Base-by-base conservation (phyloP, 2,113 vertebrate genomes). In the Uria lomvia region DNA sequence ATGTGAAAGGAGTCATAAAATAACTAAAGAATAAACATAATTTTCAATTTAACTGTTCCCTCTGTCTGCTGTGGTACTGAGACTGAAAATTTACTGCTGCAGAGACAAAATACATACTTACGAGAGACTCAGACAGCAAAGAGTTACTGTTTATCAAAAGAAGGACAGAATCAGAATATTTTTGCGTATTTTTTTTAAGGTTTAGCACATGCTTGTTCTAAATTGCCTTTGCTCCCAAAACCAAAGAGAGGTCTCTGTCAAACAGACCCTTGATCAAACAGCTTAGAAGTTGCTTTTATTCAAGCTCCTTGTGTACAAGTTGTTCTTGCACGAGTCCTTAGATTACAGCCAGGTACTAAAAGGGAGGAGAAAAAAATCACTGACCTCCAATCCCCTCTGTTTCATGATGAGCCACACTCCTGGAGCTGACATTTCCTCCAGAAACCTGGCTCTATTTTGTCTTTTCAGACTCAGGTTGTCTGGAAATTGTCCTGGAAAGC, bases 11-110 rank as follows among this genome's bases (percentile, higher is more conserved):
- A 93, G 62, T 89, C 8, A 84, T 77, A 93, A 97, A 96, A 94
- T 85, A 97, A 79, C 76, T 92, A 71, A 96, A 96, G 32, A 95
- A 67, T 79, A 91, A 67, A 78, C 47, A 78, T 23, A n/a, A n/a
- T 79, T 84, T 94, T 89, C 50, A 73, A 66, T 92, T 96, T 96
- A 95, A 93, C 78, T 67, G 36, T 94, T 95, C 45, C 18, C 45
- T 90, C 62, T 73, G 11, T 74, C 70, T 88, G 23, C 70, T 83
- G 60, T 83, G 52, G 16, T 90, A 82, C 29, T 18, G 29, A 71
- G 78, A 60, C 67, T 86, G 76, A 67, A 96, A 95, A 84, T 84
- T 30, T 52, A 56, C 66, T 96, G 42, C 22, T 55, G 55, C 30
- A 67, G 80, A 74, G 24, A 26, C 14, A 91, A 76, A 90, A 88